Base-by-base conservation (phyloP, 2,888 invertebrate species). In the Hipparchia sbordonii region DNA sequence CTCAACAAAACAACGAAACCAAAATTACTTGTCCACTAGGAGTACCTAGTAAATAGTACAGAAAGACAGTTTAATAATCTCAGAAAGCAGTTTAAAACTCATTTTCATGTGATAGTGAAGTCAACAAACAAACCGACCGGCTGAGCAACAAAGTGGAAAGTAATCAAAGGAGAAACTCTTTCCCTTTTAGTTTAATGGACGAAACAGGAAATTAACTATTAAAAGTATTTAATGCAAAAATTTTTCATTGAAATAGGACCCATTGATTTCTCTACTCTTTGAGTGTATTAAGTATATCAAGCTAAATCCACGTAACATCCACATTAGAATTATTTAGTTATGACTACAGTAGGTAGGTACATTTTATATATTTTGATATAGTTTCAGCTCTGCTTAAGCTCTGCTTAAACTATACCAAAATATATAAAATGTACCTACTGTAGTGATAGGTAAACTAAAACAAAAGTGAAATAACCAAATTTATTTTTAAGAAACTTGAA, bases 81-180 rank as follows among this genome's bases (percentile, higher is more conserved):
- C 65, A 54, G 71, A 60, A 74, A 69, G 65, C 71, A 68, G 68
- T 71, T 71, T 68, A 73, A 76, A 76, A 75, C 76, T 76, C 75
- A 75, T 75, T 74, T 76, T 73, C 72, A 71, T 73, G 69, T 75
- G 69, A 76, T 70, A 72, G 71, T 75, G 72, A 54, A 72, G 68
- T 75, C 66, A 73, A 73, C 71, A 72, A 76, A 76, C 76, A 76
- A 72, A 72, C 71, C 72, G 68, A 74, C 67, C n/a, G 56, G 72
- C 71, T 74, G 69, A 74, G 45, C 72, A 63, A 70, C 70, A 73
- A 76, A 72, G 71, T 71, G 61, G 69, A 69, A 71, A 66, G 69
- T 75, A 72, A 72, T 71, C 62, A 68, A 73, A 77, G 65, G 52
- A 63, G 63, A 63, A 48, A 23, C 65, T 65, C 52, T 54, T 65